Evolutionary conservation across 1,140 invertebrate genomes (phyloP), one percentile per base, ranked within the genome.

Genomic region (Cotesia vestalis): DNA sequence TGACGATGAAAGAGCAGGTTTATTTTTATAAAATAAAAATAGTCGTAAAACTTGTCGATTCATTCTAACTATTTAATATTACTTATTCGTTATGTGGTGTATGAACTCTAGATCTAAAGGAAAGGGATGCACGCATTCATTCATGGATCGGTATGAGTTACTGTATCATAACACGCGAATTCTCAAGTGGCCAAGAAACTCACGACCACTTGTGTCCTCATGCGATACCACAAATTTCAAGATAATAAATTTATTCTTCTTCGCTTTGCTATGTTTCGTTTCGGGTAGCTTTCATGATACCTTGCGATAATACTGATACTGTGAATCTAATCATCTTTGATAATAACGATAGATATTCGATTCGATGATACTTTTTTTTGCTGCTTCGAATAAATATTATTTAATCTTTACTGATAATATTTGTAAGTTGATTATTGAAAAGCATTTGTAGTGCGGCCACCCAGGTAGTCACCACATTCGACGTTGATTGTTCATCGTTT

Each of bases 401-500:
- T 34, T 1, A 55, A 51, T 51, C 46, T 51, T 53, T 55, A 53
- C 36, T 51, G 27, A 51, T 9, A 67, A 36, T 27, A 34, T 67
- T 67, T 67, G 51, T 12, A n/a, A 34, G 6, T 55, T 51, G 12
- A 34, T 46, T 46, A 46, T 46, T 46, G 40, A 14, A 55, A 60
- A 46, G 53, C 17, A 63, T 69, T 66, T 66, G 75, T 73, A 73
- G 72, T 71, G 63, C 72, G 73, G 76, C 81, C 79, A 82, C 81
- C 81, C 80, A 83, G 76, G 81, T 81, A 74, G 81, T 14, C 12
- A 8, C 77, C 68, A 74, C 75, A 78, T 81, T 80, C 78, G 76
- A 75, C 72, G 77, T 71, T 79, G 80, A 81, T 82, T 83, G 80
- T 81, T 80, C 76, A 60, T 64, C 66, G 53, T 67, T 71, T 68